Conservation (phyloP, 2,113 vertebrate genomes). For the Strigops habroptila region DNA sequence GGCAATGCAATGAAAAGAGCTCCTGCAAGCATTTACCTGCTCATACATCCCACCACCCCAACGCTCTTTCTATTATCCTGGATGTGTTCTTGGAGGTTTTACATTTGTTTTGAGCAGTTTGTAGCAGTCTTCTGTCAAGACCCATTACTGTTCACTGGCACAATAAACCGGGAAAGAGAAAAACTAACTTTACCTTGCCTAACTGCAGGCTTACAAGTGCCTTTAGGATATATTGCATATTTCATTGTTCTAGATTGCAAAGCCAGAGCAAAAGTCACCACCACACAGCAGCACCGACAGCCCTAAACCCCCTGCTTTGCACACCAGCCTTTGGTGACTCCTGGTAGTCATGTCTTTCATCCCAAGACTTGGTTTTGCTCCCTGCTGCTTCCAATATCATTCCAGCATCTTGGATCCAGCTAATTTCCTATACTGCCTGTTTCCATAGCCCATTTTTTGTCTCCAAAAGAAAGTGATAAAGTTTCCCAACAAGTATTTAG, state of each 20-base stretch:
- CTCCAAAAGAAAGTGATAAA: not conserved
- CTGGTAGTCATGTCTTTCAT: not conserved
- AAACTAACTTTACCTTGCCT: not conserved
- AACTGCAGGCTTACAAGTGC: not conserved
- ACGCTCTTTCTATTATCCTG: not conserved
- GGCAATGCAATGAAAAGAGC: not conserved
- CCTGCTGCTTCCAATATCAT: not conserved
- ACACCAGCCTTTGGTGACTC: not conserved
- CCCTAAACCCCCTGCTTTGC: not conserved
- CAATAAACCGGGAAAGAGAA: not conserved
- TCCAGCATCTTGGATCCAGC: not conserved
- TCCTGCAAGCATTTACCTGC: not conserved
- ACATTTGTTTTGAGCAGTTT: not conserved
- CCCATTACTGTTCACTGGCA: not conserved
- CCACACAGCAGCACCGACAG: not conserved
- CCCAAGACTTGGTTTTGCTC: not conserved
- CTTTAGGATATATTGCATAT: not conserved
- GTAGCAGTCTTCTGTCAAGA: not conserved
- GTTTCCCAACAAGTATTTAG: not conserved
- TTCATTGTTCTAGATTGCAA: not conserved
- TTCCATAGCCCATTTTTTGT: not conserved
- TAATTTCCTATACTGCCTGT: not conserved
- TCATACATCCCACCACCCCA: not conserved
- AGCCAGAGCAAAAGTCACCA: not conserved
- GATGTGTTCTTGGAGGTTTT: fast-evolving